These are phyloP conservation scores for Anisognathus igniventris DNA, from an alignment of 2,797 vertebrate genomes.

Conservation along the genomic window DNA sequence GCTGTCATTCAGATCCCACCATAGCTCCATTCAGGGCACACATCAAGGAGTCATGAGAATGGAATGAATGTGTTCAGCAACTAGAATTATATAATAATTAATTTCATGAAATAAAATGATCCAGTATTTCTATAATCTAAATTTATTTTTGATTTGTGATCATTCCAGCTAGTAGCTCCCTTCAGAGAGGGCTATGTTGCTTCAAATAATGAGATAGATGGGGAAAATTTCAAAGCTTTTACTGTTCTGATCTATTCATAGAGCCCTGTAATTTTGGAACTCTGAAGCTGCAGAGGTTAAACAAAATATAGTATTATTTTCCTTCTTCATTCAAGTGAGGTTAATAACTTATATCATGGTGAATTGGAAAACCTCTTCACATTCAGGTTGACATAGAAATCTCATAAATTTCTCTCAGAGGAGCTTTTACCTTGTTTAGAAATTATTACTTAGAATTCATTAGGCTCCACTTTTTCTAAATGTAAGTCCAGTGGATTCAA, in stretches of 20 bases:
- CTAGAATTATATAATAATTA: not conserved
- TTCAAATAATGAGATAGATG: not conserved
- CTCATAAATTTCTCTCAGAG: not conserved
- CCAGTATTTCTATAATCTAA: not conserved
- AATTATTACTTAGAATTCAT: not conserved
- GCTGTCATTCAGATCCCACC: not conserved
- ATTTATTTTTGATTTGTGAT: not conserved
- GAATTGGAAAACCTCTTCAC: not conserved
- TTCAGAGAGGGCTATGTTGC: rapidly evolving
- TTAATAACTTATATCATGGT: not conserved
- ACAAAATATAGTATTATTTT: not conserved
- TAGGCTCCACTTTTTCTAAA: not conserved
- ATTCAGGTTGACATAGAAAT: not conserved
- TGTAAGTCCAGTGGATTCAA: not conserved
- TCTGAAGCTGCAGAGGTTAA: not conserved
- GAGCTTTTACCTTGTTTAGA: not conserved
- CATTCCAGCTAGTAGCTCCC: not conserved
- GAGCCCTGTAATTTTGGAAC: not conserved
- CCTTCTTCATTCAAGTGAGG: not conserved
- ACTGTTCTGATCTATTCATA: not conserved
- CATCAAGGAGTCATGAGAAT: not conserved
- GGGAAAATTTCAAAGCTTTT: not conserved
- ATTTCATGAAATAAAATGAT: not conserved
- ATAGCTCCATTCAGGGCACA: not conserved
- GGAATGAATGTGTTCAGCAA: not conserved